Evolutionary conservation across 2,797 vertebrate species (phyloP).

Genomic region (Poeciliopsis infans): DNA sequence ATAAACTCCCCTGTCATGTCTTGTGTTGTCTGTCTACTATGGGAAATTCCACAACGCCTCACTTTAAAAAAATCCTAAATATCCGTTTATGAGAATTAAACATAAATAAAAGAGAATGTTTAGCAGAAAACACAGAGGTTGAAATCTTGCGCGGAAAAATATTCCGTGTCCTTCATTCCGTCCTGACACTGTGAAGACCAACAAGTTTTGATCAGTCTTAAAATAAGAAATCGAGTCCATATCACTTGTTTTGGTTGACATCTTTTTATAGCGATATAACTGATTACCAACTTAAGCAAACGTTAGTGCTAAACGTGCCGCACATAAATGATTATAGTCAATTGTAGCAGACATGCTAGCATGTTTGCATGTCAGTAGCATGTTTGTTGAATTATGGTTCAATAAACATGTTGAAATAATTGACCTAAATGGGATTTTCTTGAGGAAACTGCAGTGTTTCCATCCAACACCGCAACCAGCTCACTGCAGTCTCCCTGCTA

Average conservation of each 20-base stretch:
- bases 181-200: background rate
- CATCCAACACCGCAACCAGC: background rate
- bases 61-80: background rate
- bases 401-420: background rate
- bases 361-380: no score
- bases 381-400: no score
- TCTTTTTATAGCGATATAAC: background rate
- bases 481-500: background rate
- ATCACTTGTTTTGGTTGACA: background rate
- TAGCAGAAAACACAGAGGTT: background rate
- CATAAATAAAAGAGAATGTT: background rate
- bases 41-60: background rate
- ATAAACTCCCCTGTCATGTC: background rate
- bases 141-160: background rate
- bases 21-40: background rate
- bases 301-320: background rate
- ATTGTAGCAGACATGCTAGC: background rate
- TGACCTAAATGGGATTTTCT: background rate
- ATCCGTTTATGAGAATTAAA: background rate
- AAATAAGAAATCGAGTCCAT: background rate
- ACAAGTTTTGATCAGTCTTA: background rate
- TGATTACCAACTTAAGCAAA: background rate
- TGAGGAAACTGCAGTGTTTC: background rate
- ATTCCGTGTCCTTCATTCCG: background rate
- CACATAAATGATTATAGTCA: background rate